A percentile compares a stretch with the other conserved stretches of the same genome.
Evolutionary conservation across 2,888 invertebrate species (phyloP).

Genomic region (Lepidocyrtinus sp.): DNA sequence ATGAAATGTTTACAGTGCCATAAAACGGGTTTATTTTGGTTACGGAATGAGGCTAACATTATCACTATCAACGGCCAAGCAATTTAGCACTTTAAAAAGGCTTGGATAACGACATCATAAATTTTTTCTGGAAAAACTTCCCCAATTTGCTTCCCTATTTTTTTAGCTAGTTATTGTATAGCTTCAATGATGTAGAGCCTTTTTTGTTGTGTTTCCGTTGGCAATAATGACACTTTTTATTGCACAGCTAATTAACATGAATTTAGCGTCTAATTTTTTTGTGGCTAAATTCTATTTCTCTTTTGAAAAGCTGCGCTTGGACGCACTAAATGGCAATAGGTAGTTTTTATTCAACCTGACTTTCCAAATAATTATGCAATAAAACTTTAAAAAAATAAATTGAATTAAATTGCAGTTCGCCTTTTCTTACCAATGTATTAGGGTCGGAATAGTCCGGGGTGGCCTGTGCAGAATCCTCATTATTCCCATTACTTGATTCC

Average conservation of each 20-base stretch:
- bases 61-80: slow-evolving; percentile 37
- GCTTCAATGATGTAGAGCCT: background rate
- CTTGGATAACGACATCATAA: slow-evolving; percentile 37
- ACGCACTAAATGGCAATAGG: too few species aligned
- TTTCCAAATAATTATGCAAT: too few species aligned
- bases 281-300: too few species aligned
- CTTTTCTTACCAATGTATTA: too few species aligned
- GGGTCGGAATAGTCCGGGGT: background rate
- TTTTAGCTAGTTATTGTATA: background rate
- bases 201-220: background rate
- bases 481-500: background rate
- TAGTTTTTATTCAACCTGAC: too few species aligned
- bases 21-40: slow-evolving; percentile 49
- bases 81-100: slow-evolving; percentile 48
- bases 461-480: background rate
- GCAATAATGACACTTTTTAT: too few species aligned
- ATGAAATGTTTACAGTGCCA: slow-evolving; percentile 38
- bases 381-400: too few species aligned
- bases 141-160: slow-evolving; percentile 11
- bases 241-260: too few species aligned
- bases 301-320: too few species aligned
- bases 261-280: too few species aligned
- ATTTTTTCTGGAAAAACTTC: slow-evolving; percentile 19
- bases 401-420: too few species aligned
- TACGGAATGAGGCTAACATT: slow-evolving; percentile 46